Evolutionary conservation across 2,797 vertebrate species (phyloP), one percentile per base, ranked within the genome.

Genomic region (Helarctos malayanus): DNA sequence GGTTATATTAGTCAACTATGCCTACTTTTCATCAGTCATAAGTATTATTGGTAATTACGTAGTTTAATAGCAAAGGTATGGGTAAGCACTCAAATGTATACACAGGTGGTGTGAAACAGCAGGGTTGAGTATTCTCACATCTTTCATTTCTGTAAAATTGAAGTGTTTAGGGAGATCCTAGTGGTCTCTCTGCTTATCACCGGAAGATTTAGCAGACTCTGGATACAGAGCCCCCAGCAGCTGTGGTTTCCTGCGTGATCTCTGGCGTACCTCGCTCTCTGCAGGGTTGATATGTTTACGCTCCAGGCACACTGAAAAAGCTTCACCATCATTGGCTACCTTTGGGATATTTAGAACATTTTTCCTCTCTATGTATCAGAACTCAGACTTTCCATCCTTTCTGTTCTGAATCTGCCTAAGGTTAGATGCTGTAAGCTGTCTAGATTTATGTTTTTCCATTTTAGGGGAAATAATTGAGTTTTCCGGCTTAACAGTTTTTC

Each of bases 391-490:
- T 76, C 38, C 41, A 61, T 82, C 38, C 32, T 73, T 57, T 89
- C 75, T 82, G 0, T 63, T 75, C 23, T 57, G 32, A 96, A 76
- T 56, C 3, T 94, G 73, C 63, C 81, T 69, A 52, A 23, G 45
- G 47, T 73, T 73, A 83, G 45, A 86, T 61, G n/a, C 32, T 87
- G 0, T 68, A 25, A n/a, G 59, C 71, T 92, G 93, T 82, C 65
- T 90, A 71, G 35, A 84, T 93, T 89, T 89, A 21, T 52, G 27
- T 61, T 87, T 96, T 96, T 80, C 12, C n/a, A 71, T 29, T 83
- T 80, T 69, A 81, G 49, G n/a, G 56, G 49, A 97, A 88, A 81
- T 96, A 45, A 81, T 95, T 85, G 69, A 76, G 18, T 78, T 91
- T 96, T 83, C 23, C 91, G 19, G 14, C 56, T 94, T 82, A 47